Conservation (phyloP, 2,113 vertebrate species). For the Quiscalus mexicanus region DNA sequence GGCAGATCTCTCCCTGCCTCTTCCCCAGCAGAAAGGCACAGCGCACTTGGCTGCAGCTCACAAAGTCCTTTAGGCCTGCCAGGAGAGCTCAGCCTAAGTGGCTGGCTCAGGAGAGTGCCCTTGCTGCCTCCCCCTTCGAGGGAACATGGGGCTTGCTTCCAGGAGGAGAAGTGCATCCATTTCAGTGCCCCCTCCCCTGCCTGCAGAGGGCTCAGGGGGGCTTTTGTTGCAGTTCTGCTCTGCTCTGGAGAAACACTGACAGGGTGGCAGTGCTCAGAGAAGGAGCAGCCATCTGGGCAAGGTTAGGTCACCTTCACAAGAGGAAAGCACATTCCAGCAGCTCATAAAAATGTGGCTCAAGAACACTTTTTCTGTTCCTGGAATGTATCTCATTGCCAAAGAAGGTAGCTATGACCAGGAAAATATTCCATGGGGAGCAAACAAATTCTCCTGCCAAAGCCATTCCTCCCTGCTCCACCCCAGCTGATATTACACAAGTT, state of each 20-base stretch:
- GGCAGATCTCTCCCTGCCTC: background rate
- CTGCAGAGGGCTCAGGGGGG: background rate
- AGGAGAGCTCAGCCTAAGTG: background rate
- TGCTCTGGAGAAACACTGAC: background rate
- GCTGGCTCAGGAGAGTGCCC: background rate
- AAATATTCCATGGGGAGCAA: constrained; percentile 41
- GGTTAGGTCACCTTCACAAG: constrained; percentile 4
- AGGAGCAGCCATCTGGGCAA: background rate
- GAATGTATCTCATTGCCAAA: constrained; percentile 29
- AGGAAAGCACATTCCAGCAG: background rate
- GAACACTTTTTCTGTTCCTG: background rate
- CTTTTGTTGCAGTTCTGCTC: background rate
- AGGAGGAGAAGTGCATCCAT: background rate
- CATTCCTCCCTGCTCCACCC: constrained; percentile 42
- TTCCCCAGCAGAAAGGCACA: background rate
- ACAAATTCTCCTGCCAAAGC: constrained; percentile 23
- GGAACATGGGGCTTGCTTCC: background rate
- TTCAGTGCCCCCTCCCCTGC: background rate
- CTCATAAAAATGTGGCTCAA: background rate
- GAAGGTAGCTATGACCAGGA: background rate
- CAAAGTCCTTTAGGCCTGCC: background rate
- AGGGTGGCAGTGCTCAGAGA: background rate
- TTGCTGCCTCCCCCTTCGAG: background rate
- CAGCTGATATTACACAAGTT: constrained; percentile 32
- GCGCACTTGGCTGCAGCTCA: background rate